Conservation (phyloP, 1,140 invertebrate species). For the Argopecten irradians region DNA sequence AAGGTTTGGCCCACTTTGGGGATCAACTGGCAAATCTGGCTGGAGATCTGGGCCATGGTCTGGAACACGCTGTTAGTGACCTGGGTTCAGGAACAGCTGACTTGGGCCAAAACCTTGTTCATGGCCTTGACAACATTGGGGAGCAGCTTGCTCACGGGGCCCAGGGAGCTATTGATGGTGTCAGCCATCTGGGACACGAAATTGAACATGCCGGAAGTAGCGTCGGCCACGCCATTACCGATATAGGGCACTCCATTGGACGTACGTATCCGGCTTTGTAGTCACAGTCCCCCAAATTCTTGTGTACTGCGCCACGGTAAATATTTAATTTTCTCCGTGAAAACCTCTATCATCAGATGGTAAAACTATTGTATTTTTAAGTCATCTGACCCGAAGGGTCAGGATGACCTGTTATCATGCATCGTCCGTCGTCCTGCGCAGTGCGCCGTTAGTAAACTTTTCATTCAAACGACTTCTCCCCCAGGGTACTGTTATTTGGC, state of each 20-base stretch:
- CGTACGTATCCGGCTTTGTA: constrained; percentile 24
- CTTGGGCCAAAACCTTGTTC: background rate
- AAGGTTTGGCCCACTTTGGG: background rate
- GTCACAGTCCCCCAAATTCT: too few relatives aligned
- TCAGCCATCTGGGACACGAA: background rate
- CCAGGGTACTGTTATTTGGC: too few relatives aligned
- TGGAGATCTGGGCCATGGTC: background rate
- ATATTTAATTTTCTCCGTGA: too few relatives aligned
- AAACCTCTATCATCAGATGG: too few relatives aligned
- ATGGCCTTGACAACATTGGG: constrained; percentile 21
- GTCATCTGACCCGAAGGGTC: too few relatives aligned
- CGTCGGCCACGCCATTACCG: constrained; percentile 26
- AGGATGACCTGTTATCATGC: too few relatives aligned
- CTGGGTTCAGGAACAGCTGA: background rate
- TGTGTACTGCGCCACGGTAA: too few relatives aligned
- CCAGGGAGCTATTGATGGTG: constrained; percentile 6
- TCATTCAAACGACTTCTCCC: too few relatives aligned
- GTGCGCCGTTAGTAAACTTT: too few relatives aligned
- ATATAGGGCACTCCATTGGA: background rate
- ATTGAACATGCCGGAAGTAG: constrained; percentile 16
- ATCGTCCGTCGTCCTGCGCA: too few relatives aligned
- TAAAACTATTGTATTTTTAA: too few relatives aligned
- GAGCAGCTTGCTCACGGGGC: background rate
- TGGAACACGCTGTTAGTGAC: background rate
- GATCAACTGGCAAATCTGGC: constrained; percentile 24